These are phyloP conservation scores for Anas platyrhynchos DNA, from an alignment of 2,113 vertebrate species.

Conservation along the genomic window DNA sequence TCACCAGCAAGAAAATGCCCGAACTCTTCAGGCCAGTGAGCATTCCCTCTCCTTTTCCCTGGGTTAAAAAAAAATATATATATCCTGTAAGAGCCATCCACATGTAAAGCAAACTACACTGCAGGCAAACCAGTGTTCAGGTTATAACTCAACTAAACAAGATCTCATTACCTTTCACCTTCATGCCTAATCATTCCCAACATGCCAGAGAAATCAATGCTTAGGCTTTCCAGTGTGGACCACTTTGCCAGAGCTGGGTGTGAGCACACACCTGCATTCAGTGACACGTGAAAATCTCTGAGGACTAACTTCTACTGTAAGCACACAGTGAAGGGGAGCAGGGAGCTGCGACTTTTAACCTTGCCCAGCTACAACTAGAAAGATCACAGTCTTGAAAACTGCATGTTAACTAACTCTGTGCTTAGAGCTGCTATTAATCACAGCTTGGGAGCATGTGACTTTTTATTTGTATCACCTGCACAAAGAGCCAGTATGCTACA, in stretches of 20 bases:
- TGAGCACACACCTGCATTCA: neutral
- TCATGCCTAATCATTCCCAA: neutral
- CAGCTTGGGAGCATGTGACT: neutral
- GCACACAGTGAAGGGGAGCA: neutral
- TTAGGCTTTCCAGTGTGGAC: neutral
- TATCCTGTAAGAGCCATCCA: neutral
- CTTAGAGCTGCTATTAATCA: neutral
- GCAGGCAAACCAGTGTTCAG: neutral
- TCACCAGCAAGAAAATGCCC: neutral
- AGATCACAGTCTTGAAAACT: neutral
- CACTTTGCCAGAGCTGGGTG: neutral
- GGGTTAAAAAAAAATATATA: neutral
- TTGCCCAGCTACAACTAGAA: neutral
- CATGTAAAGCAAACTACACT: neutral
- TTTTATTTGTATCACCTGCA: neutral
- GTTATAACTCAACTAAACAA: rapidly evolving
- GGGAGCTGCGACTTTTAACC: neutral
- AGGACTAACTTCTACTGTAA: neutral
- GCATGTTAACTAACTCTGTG: neutral
- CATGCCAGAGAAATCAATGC: neutral
- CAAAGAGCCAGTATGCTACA: neutral
- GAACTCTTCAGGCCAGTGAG: neutral
- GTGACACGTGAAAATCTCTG: no score
- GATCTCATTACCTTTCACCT: neutral
- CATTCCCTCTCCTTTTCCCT: neutral